phyloP scores from a whole-genome alignment of 2,888 invertebrate species.

The Carterocephalus palaemon region DNA sequence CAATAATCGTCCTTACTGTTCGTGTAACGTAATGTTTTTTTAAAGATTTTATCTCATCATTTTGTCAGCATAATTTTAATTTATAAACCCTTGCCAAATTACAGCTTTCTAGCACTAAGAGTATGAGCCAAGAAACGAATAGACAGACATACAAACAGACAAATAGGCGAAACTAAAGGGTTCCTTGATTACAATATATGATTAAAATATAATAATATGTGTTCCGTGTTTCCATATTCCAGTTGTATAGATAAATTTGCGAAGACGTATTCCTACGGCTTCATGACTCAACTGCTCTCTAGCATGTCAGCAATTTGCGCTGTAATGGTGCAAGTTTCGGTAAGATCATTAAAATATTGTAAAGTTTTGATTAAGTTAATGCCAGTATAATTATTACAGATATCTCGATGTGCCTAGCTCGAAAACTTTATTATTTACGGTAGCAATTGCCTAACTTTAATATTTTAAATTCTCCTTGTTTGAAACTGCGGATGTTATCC shows the following conservation, averaged over 20 bases:
- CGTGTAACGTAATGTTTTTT: no score
- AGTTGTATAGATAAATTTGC: constrained; percentile 70
- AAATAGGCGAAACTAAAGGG: no score
- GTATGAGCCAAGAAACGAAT: no score
- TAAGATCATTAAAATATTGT: constrained; percentile 39
- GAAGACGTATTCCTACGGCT: constrained; percentile 66
- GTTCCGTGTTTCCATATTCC: constrained; percentile 40
- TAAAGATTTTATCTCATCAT: no score
- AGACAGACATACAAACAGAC: no score
- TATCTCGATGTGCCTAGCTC: neutral
- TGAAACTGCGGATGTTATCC: no score
- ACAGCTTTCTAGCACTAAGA: no score
- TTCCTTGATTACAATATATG: no score
- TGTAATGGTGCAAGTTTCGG: constrained; percentile 76
- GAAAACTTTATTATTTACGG: constrained; percentile 2
- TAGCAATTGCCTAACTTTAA: neutral
- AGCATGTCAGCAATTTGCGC: constrained; percentile 74
- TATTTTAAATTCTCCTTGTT: neutral
- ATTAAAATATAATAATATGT: no score
- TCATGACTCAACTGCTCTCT: constrained; percentile 71
- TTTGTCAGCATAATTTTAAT: no score
- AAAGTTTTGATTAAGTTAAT: neutral
- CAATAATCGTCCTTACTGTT: no score
- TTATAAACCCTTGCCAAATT: no score
- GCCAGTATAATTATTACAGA: constrained; percentile 11